Evolutionary conservation across 2,113 vertebrate genomes (phyloP).

Genomic region (Piaya cayana): DNA sequence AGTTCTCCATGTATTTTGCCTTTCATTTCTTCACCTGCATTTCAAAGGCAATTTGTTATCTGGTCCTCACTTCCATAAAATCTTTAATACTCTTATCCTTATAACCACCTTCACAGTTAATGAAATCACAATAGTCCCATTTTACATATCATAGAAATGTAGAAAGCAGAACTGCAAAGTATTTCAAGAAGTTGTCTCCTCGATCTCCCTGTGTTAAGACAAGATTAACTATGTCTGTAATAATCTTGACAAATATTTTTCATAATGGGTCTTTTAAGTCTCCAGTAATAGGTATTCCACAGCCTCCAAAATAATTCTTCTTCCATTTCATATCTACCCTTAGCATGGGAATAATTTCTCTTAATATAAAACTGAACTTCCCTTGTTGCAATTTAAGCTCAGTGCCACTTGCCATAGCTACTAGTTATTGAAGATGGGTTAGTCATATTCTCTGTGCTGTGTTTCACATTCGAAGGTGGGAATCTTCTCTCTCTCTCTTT

Average conservation of each 20-base stretch:
- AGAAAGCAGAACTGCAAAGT: neutral
- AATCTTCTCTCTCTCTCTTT: neutral
- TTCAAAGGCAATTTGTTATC: neutral
- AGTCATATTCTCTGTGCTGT: neutral
- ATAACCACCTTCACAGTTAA: neutral
- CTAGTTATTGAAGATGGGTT: neutral
- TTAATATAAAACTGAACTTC: neutral
- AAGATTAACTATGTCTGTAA: neutral
- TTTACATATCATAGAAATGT: neutral
- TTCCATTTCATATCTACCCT: neutral
- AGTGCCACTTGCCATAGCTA: neutral
- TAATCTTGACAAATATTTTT: neutral
- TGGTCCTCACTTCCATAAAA: neutral
- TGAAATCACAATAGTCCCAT: neutral
- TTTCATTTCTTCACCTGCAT: slow-evolving; percentile 7
- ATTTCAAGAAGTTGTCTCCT: neutral
- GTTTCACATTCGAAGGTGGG: neutral
- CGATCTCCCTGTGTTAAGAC: neutral
- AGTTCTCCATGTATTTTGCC: neutral
- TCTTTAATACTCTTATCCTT: neutral
- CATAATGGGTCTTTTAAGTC: neutral
- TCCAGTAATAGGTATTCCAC: neutral
- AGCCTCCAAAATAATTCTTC: neutral
- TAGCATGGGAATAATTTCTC: neutral
- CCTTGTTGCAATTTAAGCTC: neutral